phyloP scores from a whole-genome alignment of 37 sponge, comb jelly and placozoan species.

The Chondrilla cf. caribensis region DNA sequence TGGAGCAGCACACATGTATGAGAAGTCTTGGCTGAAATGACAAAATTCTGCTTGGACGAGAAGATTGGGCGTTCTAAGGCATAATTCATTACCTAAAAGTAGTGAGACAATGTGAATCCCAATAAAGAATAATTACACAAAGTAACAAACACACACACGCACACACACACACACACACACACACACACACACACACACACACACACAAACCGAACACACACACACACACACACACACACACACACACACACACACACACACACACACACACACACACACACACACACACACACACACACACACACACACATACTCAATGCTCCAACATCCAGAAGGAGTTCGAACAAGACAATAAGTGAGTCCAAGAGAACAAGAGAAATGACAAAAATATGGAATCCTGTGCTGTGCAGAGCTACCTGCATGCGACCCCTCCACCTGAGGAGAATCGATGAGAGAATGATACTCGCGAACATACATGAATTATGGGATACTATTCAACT shows the following conservation, averaged over 20 bases:
- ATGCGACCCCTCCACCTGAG: conserved; percentile 77
- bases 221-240: too few species aligned
- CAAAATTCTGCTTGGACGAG: conserved; percentile 45
- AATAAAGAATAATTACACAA: too few species aligned
- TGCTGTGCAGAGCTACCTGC: conserved; percentile 62
- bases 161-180: neutral
- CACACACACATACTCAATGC: conserved; percentile 68
- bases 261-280: too few species aligned
- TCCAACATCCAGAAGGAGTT: conserved; percentile 81
- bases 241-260: too few species aligned
- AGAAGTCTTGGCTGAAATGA: conserved; percentile 31
- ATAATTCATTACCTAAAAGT: conserved; percentile 40
- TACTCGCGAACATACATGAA: too few species aligned
- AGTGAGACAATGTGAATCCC: too few species aligned
- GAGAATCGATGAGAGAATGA: neutral
- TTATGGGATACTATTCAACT: too few species aligned
- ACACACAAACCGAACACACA: too few species aligned
- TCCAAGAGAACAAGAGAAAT: conserved; percentile 73
- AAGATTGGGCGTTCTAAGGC: conserved; percentile 11
- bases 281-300: too few species aligned
- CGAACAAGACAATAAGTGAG: conserved; percentile 82
- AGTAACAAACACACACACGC: too few species aligned
- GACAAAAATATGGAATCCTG: conserved; percentile 59
- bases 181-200: conserved; percentile 20
- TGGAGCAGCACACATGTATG: neutral